Conservation (phyloP, 2,888 invertebrate genomes). For the Aspidiotus rigidus region DNA sequence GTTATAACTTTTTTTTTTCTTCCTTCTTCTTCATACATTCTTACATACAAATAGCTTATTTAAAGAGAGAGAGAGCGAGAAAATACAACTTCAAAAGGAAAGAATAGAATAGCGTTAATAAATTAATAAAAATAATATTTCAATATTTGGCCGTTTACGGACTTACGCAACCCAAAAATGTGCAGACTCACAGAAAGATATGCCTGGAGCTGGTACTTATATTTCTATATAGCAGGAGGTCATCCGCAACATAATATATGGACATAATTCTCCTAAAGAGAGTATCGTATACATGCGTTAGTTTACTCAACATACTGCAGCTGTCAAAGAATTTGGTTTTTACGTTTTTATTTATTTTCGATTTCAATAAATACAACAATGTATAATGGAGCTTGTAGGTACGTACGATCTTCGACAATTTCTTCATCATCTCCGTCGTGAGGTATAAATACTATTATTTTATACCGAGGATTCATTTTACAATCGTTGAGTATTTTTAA, state of each 20-base stretch:
- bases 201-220: slow-evolving; percentile 28
- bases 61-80: too few relatives aligned
- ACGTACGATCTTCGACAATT: slow-evolving; percentile 27
- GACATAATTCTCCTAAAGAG: slow-evolving; percentile 30
- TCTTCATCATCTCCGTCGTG: neutral
- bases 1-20: too few relatives aligned
- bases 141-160: slow-evolving; percentile 30
- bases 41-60: too few relatives aligned
- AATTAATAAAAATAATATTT: slow-evolving; percentile 13
- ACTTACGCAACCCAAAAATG: slow-evolving; percentile 31
- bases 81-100: too few relatives aligned
- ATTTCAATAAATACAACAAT: slow-evolving; percentile 31
- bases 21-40: too few relatives aligned
- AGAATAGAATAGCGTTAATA: too few relatives aligned
- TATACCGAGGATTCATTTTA: too few relatives aligned
- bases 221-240: slow-evolving; percentile 22
- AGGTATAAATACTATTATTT: neutral
- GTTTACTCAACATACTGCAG: slow-evolving; percentile 28
- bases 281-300: slow-evolving; percentile 30
- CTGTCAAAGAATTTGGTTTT: slow-evolving; percentile 6
- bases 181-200: slow-evolving; percentile 26
- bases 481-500: too few relatives aligned
- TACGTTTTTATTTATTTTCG: neutral
- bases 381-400: slow-evolving; percentile 20
- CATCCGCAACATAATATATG: slow-evolving; percentile 32